Conservation (phyloP, 2,113 vertebrate species). For the Dolichallabes microphthalmus region DNA sequence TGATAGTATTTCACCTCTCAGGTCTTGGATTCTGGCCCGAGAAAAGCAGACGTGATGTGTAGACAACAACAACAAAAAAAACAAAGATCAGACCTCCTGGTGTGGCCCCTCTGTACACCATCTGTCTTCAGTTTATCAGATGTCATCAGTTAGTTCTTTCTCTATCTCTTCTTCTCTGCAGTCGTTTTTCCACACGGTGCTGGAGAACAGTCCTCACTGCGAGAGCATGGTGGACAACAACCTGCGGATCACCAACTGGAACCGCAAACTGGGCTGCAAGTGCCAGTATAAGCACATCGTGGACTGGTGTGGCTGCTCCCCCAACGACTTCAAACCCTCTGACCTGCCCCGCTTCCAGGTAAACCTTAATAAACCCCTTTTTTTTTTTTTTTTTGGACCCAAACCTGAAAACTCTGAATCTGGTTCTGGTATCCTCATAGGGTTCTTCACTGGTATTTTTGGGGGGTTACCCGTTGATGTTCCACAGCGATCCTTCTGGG, state of each 20-base stretch:
- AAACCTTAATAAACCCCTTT: conserved; percentile 33
- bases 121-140: conserved; percentile 53
- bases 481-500: neutral
- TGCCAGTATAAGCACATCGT: conserved; percentile 96
- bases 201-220: conserved; percentile 87
- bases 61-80: conserved; percentile 34
- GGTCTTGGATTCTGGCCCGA: conserved; percentile 36
- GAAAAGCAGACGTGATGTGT: conserved; percentile 29
- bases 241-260: conserved; percentile 94
- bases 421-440: neutral
- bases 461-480: neutral
- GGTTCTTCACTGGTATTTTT: neutral
- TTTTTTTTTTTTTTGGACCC: neutral
- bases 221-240: conserved; percentile 95
- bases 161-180: conserved; percentile 50
- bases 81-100: conserved; percentile 40
- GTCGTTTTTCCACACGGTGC: conserved; percentile 89
- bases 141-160: conserved; percentile 44
- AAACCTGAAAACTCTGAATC: neutral
- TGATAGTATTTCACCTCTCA: conserved; percentile 33
- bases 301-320: conserved; percentile 92
- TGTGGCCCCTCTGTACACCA: conserved; percentile 33
- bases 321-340: conserved; percentile 88
- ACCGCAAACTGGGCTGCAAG: conserved; percentile 90
- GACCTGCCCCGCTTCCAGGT: conserved; percentile 99